Percentiles rank a stretch among this genome's conserved stretches.
These are phyloP conservation scores for Teinopalpus imperialis DNA, from an alignment of 2,888 invertebrate species.

Conservation along the genomic window DNA sequence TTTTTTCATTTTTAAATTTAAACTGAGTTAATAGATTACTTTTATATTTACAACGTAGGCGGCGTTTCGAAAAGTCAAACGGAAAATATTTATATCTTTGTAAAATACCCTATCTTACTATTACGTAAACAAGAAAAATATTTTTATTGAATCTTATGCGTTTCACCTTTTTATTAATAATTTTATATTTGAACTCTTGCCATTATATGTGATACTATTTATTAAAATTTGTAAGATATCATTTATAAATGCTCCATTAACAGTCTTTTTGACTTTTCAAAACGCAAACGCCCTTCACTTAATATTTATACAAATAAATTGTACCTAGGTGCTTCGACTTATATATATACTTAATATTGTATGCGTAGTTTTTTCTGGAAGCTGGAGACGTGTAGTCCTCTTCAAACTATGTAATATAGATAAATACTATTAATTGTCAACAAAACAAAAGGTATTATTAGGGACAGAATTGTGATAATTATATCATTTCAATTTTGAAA, in stretches of 20 bases:
- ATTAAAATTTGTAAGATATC: constrained; percentile 6
- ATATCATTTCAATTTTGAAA: constrained; percentile 12
- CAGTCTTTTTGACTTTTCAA: constrained; percentile 37
- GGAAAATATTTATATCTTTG: constrained; percentile 12
- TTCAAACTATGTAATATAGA: constrained; percentile 14
- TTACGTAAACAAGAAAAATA: constrained; percentile 20
- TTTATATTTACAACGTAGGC: constrained; percentile 60
- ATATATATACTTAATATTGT: constrained; percentile 26
- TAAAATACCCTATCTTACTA: constrained; percentile 23
- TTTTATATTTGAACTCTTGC: too few relatives aligned
- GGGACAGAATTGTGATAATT: constrained; percentile 4
- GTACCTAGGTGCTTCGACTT: constrained; percentile 65
- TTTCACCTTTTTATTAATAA: constrained; percentile 12
- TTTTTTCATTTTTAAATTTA: constrained; percentile 45
- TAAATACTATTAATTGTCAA: constrained; percentile 9
- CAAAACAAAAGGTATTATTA: neutral
- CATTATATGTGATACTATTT: neutral
- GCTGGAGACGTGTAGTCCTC: too few relatives aligned
- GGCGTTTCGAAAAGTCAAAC: constrained; percentile 44
- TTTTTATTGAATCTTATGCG: constrained; percentile 11
- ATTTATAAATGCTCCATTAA: constrained; percentile 4
- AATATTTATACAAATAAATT: constrained; percentile 50
- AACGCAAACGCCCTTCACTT: constrained; percentile 35
- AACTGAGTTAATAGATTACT: constrained; percentile 49
- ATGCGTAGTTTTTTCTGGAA: too few relatives aligned